These are phyloP conservation scores for Bombyx mandarina DNA, from an alignment of 1,140 invertebrate species.

Conservation along the genomic window DNA sequence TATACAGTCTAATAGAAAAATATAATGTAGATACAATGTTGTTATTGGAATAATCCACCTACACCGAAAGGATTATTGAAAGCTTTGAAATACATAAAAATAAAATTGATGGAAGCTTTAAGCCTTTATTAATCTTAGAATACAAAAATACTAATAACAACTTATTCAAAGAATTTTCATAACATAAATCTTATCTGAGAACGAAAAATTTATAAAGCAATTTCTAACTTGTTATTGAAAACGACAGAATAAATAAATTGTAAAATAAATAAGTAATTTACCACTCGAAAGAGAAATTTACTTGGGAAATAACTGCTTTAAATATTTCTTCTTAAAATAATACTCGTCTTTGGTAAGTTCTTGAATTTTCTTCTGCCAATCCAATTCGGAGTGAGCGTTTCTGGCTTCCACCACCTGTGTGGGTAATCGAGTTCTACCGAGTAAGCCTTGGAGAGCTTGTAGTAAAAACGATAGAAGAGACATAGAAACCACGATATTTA, in stretches of 20 bases:
- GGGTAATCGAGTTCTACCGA: conserved; percentile 42
- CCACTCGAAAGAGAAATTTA: not conserved
- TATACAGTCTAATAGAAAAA: too few species aligned
- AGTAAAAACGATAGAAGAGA: conserved; percentile 62
- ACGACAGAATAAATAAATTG: too few species aligned
- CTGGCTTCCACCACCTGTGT: conserved; percentile 53
- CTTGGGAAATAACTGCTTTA: conserved; percentile 23
- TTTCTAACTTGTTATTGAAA: too few species aligned
- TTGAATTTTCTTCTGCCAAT: conserved; percentile 34
- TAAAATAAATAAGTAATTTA: too few species aligned
- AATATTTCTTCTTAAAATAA: conserved; percentile 28
- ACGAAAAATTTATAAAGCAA: too few species aligned
- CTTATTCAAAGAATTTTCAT: too few species aligned
- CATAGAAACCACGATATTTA: conserved; percentile 66
- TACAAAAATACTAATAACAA: too few species aligned
- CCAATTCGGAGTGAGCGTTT: conserved; percentile 24
- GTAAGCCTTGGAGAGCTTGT: conserved; percentile 57
- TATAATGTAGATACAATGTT: too few species aligned
- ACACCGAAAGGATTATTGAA: too few species aligned
- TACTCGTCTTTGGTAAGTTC: conserved; percentile 24
- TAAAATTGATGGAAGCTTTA: not conserved
- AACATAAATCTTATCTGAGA: too few species aligned
- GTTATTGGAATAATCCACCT: too few species aligned
- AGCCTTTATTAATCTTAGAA: not conserved
- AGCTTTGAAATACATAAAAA: not conserved